Percentiles rank a stretch among this genome's conserved stretches.
Evolutionary conservation across 2,888 invertebrate genomes (phyloP).

Genomic region (Congeria kusceri): DNA sequence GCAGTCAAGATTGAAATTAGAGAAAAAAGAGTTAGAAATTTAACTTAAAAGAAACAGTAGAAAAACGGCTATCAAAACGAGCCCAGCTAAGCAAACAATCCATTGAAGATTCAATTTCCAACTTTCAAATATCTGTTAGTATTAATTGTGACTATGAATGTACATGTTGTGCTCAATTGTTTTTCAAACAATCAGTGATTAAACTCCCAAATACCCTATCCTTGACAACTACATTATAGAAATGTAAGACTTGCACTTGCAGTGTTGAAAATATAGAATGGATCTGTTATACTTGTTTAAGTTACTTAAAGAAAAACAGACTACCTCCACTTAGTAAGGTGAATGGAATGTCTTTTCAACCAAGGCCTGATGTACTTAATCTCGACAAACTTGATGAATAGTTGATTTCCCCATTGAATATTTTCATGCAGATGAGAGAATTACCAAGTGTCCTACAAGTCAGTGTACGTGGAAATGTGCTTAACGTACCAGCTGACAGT

Average conservation of each 20-base stretch:
- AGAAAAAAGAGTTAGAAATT: not conserved
- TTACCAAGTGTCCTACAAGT: slow-evolving; percentile 12
- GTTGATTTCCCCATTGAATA: slow-evolving; percentile 35
- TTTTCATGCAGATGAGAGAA: slow-evolving; percentile 43
- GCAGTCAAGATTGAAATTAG: too few species aligned
- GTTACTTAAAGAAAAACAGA: slow-evolving; percentile 15
- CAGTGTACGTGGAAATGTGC: not conserved
- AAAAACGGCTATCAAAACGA: not conserved
- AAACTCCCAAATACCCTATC: not conserved
- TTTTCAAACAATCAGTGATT: slow-evolving; percentile 37
- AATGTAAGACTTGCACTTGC: slow-evolving; percentile 13
- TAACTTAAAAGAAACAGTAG: not conserved
- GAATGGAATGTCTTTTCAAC: slow-evolving; percentile 28
- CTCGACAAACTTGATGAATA: slow-evolving; percentile 31
- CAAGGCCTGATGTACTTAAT: slow-evolving; percentile 23
- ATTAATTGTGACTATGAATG: slow-evolving; percentile 25
- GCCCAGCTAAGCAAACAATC: not conserved
- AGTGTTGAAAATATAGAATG: slow-evolving; percentile 15
- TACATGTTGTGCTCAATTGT: slow-evolving; percentile 32
- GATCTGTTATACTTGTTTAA: slow-evolving; percentile 35
- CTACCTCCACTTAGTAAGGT: slow-evolving; percentile 25
- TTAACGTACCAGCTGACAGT: not conserved
- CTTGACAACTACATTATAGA: not conserved
- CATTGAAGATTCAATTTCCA: slow-evolving; percentile 11
- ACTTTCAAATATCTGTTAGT: slow-evolving; percentile 13